Evolutionary conservation across 1,140 invertebrate species (phyloP).

Genomic region (Megathymus violae): DNA sequence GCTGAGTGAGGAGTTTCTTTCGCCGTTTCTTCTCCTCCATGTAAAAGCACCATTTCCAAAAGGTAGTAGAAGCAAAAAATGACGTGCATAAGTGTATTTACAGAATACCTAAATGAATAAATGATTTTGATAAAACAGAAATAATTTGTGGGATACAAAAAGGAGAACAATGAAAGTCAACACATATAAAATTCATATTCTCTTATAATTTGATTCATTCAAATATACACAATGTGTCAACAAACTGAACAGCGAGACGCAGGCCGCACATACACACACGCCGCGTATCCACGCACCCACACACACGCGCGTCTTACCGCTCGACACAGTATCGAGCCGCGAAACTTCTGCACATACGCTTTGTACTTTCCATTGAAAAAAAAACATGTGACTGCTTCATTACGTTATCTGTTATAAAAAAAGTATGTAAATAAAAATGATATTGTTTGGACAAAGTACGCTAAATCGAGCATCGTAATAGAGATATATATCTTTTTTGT

Average conservation of each 20-base stretch:
- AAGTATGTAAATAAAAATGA: constrained; percentile 10
- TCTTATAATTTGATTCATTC: constrained; percentile 83
- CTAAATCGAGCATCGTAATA: neutral
- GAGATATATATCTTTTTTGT: too few species aligned
- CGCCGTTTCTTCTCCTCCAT: too few species aligned
- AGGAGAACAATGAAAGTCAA: constrained; percentile 53
- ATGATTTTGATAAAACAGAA: too few species aligned
- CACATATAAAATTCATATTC: constrained; percentile 76
- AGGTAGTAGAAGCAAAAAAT: too few species aligned
- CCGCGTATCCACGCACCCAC: constrained; percentile 42
- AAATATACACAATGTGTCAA: constrained; percentile 83
- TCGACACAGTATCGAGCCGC: constrained; percentile 60
- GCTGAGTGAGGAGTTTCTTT: too few species aligned
- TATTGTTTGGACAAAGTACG: constrained; percentile 11
- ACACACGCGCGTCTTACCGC: constrained; percentile 42
- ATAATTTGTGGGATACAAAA: too few species aligned
- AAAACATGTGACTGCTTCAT: constrained; percentile 34
- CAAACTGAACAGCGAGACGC: constrained; percentile 81
- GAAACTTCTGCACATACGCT: constrained; percentile 81
- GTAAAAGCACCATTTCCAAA: too few species aligned
- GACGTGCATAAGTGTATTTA: too few species aligned
- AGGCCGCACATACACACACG: constrained; percentile 55
- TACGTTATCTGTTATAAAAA: constrained; percentile 16
- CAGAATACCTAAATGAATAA: too few species aligned
- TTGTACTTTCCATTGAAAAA: constrained; percentile 66